These are phyloP conservation scores for Ranitomeya variabilis DNA, from an alignment of 2,113 vertebrate genomes.

Conservation along the genomic window DNA sequence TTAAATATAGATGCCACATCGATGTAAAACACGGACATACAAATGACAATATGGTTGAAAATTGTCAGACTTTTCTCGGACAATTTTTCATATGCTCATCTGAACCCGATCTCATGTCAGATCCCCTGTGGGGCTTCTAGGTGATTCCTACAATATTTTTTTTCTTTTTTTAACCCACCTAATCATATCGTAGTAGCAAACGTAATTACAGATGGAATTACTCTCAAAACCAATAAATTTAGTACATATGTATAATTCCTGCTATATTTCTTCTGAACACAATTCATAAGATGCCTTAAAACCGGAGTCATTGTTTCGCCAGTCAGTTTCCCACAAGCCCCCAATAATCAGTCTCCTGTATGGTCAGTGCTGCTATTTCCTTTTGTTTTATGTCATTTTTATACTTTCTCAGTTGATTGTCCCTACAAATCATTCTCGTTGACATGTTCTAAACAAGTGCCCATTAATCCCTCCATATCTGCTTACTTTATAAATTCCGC, in stretches of 20 bases:
- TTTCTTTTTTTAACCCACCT: background rate
- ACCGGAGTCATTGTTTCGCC: background rate
- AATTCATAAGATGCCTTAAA: background rate
- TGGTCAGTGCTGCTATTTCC: background rate
- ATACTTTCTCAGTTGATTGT: background rate
- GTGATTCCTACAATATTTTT: background rate
- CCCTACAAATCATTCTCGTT: background rate
- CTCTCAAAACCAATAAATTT: background rate
- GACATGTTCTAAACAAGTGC: background rate
- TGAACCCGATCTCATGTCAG: background rate
- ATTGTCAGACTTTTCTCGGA: too few species aligned
- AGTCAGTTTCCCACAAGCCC: background rate
- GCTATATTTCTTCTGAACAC: background rate
- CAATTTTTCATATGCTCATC: too few species aligned
- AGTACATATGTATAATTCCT: background rate
- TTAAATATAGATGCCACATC: too few species aligned
- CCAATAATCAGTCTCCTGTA: background rate
- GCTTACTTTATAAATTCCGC: background rate
- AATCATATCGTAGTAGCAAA: background rate
- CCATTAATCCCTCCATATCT: background rate
- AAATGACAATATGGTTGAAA: too few species aligned
- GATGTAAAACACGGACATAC: too few species aligned
- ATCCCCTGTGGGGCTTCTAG: background rate
- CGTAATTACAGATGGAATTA: background rate
- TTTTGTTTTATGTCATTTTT: constrained; percentile 22